Percentiles rank a stretch among this genome's conserved stretches.
Conservation (phyloP, 1,140 invertebrate species). For the Carcinoscorpius rotundicauda region DNA sequence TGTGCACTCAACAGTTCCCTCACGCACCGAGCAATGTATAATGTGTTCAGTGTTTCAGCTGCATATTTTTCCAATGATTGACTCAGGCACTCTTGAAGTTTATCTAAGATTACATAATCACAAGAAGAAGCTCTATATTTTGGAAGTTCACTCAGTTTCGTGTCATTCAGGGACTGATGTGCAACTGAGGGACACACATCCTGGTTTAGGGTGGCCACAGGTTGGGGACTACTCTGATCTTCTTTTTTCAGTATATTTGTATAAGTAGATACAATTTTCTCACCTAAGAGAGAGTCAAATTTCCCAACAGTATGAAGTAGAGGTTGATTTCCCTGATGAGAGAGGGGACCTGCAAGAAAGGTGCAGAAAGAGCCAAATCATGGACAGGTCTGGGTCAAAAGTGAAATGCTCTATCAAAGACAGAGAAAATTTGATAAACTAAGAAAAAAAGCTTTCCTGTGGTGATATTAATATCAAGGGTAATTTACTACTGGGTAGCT, state of each 20-base stretch:
- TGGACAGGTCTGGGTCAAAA: no score
- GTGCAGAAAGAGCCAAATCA: neutral
- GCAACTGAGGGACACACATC: no score
- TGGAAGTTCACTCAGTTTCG: no score
- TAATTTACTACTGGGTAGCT: no score
- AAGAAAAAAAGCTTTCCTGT: no score
- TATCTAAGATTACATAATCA: slow-evolving; percentile 35
- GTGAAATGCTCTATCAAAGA: no score
- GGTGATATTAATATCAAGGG: no score
- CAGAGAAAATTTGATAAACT: no score
- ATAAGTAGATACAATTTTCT: slow-evolving; percentile 60
- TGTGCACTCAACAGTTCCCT: slow-evolving; percentile 91
- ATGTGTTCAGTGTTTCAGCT: slow-evolving; percentile 82
- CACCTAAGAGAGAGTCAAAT: slow-evolving; percentile 54
- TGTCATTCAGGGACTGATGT: no score
- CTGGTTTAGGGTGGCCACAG: neutral
- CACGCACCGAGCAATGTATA: slow-evolving; percentile 67
- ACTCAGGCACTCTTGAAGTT: slow-evolving; percentile 82
- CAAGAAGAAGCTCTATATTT: neutral
- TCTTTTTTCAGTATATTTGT: slow-evolving; percentile 28
- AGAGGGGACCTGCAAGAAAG: neutral
- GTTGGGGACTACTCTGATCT: slow-evolving; percentile 5
- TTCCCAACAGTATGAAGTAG: slow-evolving; percentile 41
- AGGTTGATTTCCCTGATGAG: neutral
- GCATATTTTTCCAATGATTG: slow-evolving; percentile 90